Evolutionary conservation across 2,888 invertebrate genomes (phyloP), one percentile per base, ranked within the genome.

Genomic region (Panorpa germanica): DNA sequence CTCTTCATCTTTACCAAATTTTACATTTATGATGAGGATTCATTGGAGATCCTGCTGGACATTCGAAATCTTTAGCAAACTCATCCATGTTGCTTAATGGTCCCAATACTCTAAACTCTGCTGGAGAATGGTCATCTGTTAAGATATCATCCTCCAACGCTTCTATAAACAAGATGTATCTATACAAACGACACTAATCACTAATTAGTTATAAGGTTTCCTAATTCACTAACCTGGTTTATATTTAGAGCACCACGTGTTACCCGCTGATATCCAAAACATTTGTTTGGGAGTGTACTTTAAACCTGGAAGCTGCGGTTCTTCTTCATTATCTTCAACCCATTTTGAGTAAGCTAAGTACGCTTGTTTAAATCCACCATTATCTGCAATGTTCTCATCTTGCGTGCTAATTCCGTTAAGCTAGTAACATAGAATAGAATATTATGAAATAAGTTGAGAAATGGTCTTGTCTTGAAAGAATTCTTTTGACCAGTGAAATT

Each of bases 371-470:
- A 90, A 70, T 2, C 90, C 91, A 3, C 88, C 90, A 47, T 90
- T 91, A 50, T 91, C 91, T 1, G 91, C 91, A 33, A 91, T 91
- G 49, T 91, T 91, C 50, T 91, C 91, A 9, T 86, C 86, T 55
- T 86, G 85, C 0, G 88, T 88, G 45, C 82, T 82, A 34, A 86
- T 71, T 29, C 91, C 91, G 45, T 90, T 86, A 30, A 93, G 49
- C 85, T 85, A 52, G 11, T n/a, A n/a, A n/a, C n/a, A n/a, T n/a
- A n/a, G n/a, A n/a, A n/a, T n/a, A n/a, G n/a, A n/a, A n/a, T n/a
- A n/a, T n/a, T n/a, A n/a, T n/a, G n/a, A n/a, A n/a, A n/a, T n/a
- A n/a, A n/a, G n/a, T n/a, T n/a, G n/a, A n/a, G n/a, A n/a, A n/a
- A n/a, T n/a, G n/a, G n/a, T n/a, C n/a, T n/a, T n/a, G n/a, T n/a